Base-by-base conservation (phyloP, 2,797 vertebrate genomes). In the Glyptemys insculpta region DNA sequence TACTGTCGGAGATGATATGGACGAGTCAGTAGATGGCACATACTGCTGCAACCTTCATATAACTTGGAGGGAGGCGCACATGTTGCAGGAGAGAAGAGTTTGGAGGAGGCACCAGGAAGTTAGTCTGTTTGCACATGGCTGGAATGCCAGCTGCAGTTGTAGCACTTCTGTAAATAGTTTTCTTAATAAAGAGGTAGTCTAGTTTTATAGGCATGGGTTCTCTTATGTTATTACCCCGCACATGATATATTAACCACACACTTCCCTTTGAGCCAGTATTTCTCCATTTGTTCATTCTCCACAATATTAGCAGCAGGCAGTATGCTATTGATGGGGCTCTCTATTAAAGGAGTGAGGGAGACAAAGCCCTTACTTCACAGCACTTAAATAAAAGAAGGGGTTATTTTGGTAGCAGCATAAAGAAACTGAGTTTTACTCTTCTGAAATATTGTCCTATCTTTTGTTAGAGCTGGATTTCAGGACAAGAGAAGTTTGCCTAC, bases 251-350 rank as follows among this genome's bases (percentile, higher is more conserved):
- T 57, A 57, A 57, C 25, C 23, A 59, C 49, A 34, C 34, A 37
- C 34, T 23, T 65, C 65, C 54, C 78, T 50, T 88, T 78, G 62
- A 92, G 91, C 68, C 90, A 57, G 25, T 92, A 65, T 89, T 94
- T 89, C 12, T 57, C 52, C 52, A 52, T 52, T 18, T 52, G 50
- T 82, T 88, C 52, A 15, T 62, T 82, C 84, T 85, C 72, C 14
- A 19, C 6, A 76, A 59, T 50, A 27, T n/a, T 78, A 23, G 15
- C 18, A n/a, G 37, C 65, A 37, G n/a, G 5, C n/a, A 68, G 5
- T 88, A 82, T 85, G 54, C 3, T 93, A 41, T 87, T 87, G 68
- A 31, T 25, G 9, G 9, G 21, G 90, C 1, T 3, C 0, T 80
- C 57, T 86, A 11, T 74, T 95, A 59, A 27, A 87, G 82, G 94